Conservation (phyloP, 2,888 invertebrate species). For the Harpalus rufipes region DNA sequence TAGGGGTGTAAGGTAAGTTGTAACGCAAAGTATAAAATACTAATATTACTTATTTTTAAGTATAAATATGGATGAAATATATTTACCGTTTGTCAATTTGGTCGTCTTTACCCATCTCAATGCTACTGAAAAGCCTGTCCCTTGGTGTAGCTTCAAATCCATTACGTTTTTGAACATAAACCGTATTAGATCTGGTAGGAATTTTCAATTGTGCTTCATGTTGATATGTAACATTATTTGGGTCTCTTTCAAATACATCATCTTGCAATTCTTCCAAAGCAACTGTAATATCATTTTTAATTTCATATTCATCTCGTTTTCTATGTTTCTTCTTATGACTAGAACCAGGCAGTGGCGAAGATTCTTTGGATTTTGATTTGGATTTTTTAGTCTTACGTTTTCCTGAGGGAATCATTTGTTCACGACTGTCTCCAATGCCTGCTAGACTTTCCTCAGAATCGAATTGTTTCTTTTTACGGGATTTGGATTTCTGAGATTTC, state of each 20-base stretch:
- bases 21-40: no score
- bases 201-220: conserved; percentile 69
- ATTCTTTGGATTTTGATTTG: conserved; percentile 72
- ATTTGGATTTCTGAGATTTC: conserved; percentile 74
- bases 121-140: conserved; percentile 66
- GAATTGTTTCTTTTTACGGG: conserved; percentile 75
- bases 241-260: conserved; percentile 76
- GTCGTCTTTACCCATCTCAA: conserved; percentile 60
- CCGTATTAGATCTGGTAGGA: conserved; percentile 74
- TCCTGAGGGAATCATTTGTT: conserved; percentile 77
- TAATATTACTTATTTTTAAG: not conserved
- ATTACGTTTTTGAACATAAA: conserved; percentile 76
- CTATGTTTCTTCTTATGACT: conserved; percentile 74
- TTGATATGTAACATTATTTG: conserved; percentile 67
- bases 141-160: conserved; percentile 74
- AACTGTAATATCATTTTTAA: conserved; percentile 75
- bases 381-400: conserved; percentile 76
- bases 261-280: conserved; percentile 77
- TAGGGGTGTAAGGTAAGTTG: no score
- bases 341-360: conserved; percentile 70
- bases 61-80: conserved; percentile 10
- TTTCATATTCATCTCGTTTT: conserved; percentile 75
- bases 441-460: conserved; percentile 69
- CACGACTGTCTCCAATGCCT: conserved; percentile 76
- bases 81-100: conserved; percentile 55